Percentiles rank a stretch among this genome's conserved stretches.
Evolutionary conservation across 2,113 vertebrate genomes (phyloP).

Genomic region (Chionomys nivalis): DNA sequence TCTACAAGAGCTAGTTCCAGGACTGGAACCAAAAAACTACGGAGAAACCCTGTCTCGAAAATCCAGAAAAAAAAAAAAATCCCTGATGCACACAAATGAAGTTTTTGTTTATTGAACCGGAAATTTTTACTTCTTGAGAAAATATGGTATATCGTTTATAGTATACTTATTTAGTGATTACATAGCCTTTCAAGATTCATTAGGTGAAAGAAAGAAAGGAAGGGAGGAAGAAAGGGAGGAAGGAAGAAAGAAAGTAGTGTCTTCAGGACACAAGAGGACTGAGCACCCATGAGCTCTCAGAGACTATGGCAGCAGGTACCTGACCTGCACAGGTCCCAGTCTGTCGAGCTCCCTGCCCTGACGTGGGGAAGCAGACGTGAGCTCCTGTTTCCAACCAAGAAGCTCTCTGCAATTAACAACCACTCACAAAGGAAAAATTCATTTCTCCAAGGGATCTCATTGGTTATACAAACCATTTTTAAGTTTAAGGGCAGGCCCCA

Average conservation of each 20-base stretch:
- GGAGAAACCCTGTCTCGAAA: too few species aligned
- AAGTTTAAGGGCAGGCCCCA: not conserved
- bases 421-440: not conserved
- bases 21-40: too few species aligned
- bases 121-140: constrained; percentile 50
- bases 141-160: constrained; percentile 34
- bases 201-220: not conserved
- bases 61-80: too few species aligned
- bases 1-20: too few species aligned
- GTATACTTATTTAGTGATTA: constrained; percentile 16
- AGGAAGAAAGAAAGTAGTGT: not conserved
- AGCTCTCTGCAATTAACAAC: not conserved
- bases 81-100: not conserved
- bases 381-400: not conserved
- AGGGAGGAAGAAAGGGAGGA: rapidly evolving
- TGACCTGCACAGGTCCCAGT: not conserved
- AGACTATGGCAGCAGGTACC: not conserved
- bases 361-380: not conserved
- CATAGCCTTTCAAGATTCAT: constrained; percentile 1
- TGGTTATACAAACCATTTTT: not conserved
- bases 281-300: not conserved
- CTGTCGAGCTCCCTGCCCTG: not conserved
- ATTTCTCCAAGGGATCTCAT: not conserved
- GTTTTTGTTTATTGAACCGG: constrained; percentile 49
- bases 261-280: not conserved